A percentile compares a stretch with the other conserved stretches of the same genome.
Conservation (phyloP, 2,888 invertebrate genomes). For the Azorinus chamasolen region DNA sequence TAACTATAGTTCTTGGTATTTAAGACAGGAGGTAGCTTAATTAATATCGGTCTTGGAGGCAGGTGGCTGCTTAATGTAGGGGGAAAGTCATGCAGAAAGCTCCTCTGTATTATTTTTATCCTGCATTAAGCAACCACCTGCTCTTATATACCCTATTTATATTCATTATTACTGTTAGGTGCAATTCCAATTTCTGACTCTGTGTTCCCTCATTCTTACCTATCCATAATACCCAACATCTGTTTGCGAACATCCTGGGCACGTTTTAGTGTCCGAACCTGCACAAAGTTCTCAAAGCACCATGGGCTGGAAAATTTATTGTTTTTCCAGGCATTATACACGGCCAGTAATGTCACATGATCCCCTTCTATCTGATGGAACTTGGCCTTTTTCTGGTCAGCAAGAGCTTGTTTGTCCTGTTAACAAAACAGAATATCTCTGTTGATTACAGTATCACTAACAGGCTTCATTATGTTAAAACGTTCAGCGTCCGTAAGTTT, state of each 20-base stretch:
- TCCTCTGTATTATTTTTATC: too few relatives aligned
- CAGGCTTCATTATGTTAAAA: too few relatives aligned
- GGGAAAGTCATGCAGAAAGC: too few relatives aligned
- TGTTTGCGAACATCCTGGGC: constrained; percentile 99
- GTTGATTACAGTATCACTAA: too few relatives aligned
- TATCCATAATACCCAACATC: constrained; percentile 98
- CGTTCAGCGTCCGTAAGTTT: too few relatives aligned
- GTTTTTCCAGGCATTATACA: constrained; percentile 99
- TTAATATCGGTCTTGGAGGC: too few relatives aligned
- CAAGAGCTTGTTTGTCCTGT: constrained; percentile 90
- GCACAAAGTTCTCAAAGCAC: constrained; percentile 99
- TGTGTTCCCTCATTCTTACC: constrained; percentile 89
- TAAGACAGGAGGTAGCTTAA: too few relatives aligned
- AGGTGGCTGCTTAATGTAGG: too few relatives aligned
- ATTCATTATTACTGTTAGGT: too few relatives aligned
- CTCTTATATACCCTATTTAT: too few relatives aligned
- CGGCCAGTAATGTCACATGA: constrained; percentile 98
- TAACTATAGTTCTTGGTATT: too few relatives aligned
- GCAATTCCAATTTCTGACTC: not conserved
- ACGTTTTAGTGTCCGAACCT: constrained; percentile 97
- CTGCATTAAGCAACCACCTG: too few relatives aligned
- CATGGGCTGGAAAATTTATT: constrained; percentile 99
- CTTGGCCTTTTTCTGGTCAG: constrained; percentile 99
- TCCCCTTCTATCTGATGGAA: constrained; percentile 99
- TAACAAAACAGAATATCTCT: constrained; percentile 28